Evolutionary conservation across 2,888 invertebrate genomes (phyloP).

Genomic region (Cataglyphis altisquamis): DNA sequence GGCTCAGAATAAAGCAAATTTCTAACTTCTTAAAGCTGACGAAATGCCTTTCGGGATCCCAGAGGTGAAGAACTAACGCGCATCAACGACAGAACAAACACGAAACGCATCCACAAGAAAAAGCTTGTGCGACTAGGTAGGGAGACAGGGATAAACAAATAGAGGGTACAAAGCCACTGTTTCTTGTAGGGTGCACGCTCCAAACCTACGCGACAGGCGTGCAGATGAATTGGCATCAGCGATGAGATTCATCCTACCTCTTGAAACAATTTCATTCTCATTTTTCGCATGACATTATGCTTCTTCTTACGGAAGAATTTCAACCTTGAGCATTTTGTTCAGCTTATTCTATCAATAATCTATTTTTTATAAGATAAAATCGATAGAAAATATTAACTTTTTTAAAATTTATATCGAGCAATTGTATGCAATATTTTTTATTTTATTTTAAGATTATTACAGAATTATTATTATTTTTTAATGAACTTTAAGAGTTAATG

Average conservation of each 20-base stretch:
- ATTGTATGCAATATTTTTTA: not conserved
- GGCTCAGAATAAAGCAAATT: conserved; percentile 46
- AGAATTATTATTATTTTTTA: not conserved
- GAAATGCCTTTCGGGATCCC: conserved; percentile 18
- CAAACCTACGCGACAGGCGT: conserved; percentile 48
- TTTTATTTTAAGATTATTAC: not conserved
- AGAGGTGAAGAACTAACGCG: conserved; percentile 29
- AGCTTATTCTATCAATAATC: not conserved
- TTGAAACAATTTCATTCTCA: conserved; percentile 1
- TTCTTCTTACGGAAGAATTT: not conserved
- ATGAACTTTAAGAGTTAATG: not conserved
- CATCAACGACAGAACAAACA: conserved; percentile 66
- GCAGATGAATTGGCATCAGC: conserved; percentile 44
- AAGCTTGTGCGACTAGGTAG: conserved; percentile 54
- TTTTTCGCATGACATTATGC: conserved; percentile 13
- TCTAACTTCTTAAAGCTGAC: conserved; percentile 53
- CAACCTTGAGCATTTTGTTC: not conserved
- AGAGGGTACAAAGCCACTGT: conserved; percentile 64
- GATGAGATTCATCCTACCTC: conserved; percentile 61
- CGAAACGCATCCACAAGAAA: conserved; percentile 64
- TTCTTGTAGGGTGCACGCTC: conserved; percentile 55
- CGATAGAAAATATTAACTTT: no score
- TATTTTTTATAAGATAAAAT: not conserved
- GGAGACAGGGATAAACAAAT: conserved; percentile 70
- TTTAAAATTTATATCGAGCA: not conserved